A percentile compares a stretch with the other conserved stretches of the same genome.
Evolutionary conservation across 1,140 invertebrate species (phyloP).

Genomic region (Drosophila persimilis): DNA sequence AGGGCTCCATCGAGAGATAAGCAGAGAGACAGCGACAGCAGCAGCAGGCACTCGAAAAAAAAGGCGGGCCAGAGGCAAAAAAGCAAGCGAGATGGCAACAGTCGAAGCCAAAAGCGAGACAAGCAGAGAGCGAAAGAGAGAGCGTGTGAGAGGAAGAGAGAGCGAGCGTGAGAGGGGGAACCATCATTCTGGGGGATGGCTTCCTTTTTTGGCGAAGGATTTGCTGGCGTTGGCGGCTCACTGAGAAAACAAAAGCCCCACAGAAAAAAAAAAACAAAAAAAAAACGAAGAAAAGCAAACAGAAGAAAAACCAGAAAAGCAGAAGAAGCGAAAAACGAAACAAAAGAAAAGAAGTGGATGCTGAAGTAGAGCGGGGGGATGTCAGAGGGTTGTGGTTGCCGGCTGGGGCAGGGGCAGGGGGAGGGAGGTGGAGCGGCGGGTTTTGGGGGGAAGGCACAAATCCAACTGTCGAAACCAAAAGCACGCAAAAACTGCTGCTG

Average conservation of each 20-base stretch:
- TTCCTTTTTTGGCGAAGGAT: conserved; percentile 57
- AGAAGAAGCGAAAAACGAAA: conserved; percentile 41
- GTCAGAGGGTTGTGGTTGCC: not conserved
- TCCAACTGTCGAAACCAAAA: conserved; percentile 80
- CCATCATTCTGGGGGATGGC: conserved; percentile 1
- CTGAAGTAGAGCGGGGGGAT: conserved; percentile 25
- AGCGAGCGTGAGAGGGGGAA: not conserved
- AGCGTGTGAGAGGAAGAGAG: conserved; percentile 11
- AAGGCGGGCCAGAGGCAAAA: conserved; percentile 50
- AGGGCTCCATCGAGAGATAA: conserved; percentile 60
- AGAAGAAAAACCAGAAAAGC: not conserved
- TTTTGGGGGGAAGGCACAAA: conserved; percentile 51
- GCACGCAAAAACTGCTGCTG: conserved; percentile 63
- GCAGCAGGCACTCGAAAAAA: conserved; percentile 23
- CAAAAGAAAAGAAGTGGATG: conserved; percentile 69
- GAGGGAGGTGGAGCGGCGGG: not conserved
- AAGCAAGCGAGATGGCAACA: conserved; percentile 54
- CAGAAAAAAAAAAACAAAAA: conserved; percentile 11
- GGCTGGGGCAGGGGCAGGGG: too few species aligned
- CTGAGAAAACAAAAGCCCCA: conserved; percentile 66
- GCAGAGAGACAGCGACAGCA: conserved; percentile 20
- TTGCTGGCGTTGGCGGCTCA: conserved; percentile 70
- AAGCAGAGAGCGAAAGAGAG: conserved; percentile 26
- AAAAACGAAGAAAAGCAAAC: conserved; percentile 1
- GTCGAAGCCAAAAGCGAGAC: conserved; percentile 36